Conservation (phyloP, 2,113 vertebrate species). For the Oryzias javanicus region DNA sequence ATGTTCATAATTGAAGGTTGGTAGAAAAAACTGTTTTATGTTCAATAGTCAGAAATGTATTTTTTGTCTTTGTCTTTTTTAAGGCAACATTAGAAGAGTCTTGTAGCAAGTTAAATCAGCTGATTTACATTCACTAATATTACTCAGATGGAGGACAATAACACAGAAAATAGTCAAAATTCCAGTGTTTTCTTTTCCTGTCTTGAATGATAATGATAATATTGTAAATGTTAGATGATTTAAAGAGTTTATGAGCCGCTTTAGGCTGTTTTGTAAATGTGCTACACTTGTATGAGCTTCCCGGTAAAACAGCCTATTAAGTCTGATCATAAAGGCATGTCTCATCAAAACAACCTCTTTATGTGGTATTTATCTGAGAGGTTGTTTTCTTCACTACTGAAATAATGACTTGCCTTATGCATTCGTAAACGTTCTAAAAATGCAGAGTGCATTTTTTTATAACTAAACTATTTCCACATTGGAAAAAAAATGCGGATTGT, state of each 20-base stretch:
- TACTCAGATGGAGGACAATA: constrained; percentile 8
- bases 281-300: constrained; percentile 56
- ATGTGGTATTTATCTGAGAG: constrained; percentile 55
- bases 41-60: too few species aligned
- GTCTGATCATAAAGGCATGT: constrained; percentile 70
- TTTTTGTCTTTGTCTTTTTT: too few species aligned
- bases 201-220: constrained; percentile 40
- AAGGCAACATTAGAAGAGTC: too few species aligned
- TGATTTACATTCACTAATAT: constrained; percentile 18
- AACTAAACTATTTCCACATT: constrained; percentile 3
- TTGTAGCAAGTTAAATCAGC: neutral
- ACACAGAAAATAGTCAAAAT: constrained; percentile 27
- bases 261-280: constrained; percentile 65
- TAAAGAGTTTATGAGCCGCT: constrained; percentile 62
- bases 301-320: constrained; percentile 68
- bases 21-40: too few species aligned
- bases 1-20: too few species aligned
- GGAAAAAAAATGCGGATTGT: too few species aligned
- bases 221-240: constrained; percentile 38
- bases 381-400: constrained; percentile 57
- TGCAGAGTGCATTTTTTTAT: constrained; percentile 10
- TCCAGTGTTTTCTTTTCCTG: constrained; percentile 48
- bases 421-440: constrained; percentile 63
- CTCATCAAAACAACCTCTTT: constrained; percentile 57
- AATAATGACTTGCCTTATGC: constrained; percentile 58